Evolutionary conservation across 1,140 invertebrate species (phyloP).

Genomic region (Drosophila teissieri): DNA sequence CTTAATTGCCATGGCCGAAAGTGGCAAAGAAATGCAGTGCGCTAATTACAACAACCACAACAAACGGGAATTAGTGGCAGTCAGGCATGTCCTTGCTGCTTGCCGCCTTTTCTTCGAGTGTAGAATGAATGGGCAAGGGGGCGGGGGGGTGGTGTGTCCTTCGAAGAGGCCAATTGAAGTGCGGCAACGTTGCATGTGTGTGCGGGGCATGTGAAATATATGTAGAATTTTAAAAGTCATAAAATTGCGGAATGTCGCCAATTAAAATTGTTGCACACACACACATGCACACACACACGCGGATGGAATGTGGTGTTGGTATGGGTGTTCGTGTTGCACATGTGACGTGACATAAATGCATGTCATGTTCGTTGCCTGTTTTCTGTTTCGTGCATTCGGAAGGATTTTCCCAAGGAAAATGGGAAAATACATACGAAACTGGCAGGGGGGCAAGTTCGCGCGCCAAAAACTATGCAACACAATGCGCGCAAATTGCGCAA

Average conservation of each 20-base stretch:
- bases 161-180: constrained; percentile 79
- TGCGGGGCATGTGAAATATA: constrained; percentile 66
- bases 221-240: constrained; percentile 83
- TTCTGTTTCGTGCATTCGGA: constrained; percentile 65
- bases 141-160: no score
- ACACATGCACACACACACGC: not conserved
- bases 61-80: constrained; percentile 35
- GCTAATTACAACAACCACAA: constrained; percentile 76
- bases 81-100: constrained; percentile 46
- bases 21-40: constrained; percentile 79
- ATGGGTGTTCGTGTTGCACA: constrained; percentile 72
- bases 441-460: constrained; percentile 47
- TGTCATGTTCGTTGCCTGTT: constrained; percentile 81
- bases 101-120: constrained; percentile 17
- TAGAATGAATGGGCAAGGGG: no score
- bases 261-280: constrained; percentile 79
- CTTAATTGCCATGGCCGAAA: constrained; percentile 80
- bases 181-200: constrained; percentile 75
- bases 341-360: constrained; percentile 84
- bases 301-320: constrained; percentile 10
- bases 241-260: constrained; percentile 82
- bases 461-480: constrained; percentile 83
- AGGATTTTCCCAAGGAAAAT: constrained; percentile 13
- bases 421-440: not conserved
- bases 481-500: constrained; percentile 81